A percentile compares a stretch with the other conserved stretches of the same genome.
phyloP scores from a whole-genome alignment of 2,113 vertebrate species.

The Hystrix brachyura region DNA sequence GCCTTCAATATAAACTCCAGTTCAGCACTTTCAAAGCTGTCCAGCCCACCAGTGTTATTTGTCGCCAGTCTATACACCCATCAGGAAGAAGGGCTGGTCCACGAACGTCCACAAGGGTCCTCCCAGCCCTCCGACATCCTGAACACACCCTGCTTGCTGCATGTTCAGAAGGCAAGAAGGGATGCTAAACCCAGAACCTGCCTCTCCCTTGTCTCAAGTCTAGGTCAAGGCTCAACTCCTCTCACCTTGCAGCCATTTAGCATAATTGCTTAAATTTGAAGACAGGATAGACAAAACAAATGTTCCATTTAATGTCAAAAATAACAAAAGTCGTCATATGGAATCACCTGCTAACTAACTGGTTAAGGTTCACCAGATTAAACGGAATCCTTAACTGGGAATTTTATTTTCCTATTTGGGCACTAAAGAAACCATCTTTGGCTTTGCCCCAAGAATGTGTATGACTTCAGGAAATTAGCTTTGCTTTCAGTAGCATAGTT shows the following conservation, averaged over 20 bases:
- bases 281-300: constrained; percentile 3
- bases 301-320: neutral
- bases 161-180: neutral
- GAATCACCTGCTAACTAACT: neutral
- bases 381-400: constrained; percentile 41
- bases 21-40: neutral
- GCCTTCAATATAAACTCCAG: neutral
- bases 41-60: neutral
- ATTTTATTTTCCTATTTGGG: constrained; percentile 30
- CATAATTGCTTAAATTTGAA: neutral
- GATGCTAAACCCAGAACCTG: neutral
- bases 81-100: neutral
- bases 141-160: accelerated
- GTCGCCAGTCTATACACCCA: neutral
- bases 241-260: neutral
- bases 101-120: neutral
- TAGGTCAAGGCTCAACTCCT: neutral
- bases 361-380: neutral
- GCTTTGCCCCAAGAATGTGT: neutral
- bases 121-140: neutral
- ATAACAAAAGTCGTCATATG: neutral
- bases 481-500: constrained; percentile 32
- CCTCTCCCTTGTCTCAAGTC: neutral
- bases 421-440: constrained; percentile 35
- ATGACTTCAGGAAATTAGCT: constrained; percentile 61